These are phyloP conservation scores for Odontomyia ornata DNA, from an alignment of 2,888 invertebrate genomes.

Conservation along the genomic window DNA sequence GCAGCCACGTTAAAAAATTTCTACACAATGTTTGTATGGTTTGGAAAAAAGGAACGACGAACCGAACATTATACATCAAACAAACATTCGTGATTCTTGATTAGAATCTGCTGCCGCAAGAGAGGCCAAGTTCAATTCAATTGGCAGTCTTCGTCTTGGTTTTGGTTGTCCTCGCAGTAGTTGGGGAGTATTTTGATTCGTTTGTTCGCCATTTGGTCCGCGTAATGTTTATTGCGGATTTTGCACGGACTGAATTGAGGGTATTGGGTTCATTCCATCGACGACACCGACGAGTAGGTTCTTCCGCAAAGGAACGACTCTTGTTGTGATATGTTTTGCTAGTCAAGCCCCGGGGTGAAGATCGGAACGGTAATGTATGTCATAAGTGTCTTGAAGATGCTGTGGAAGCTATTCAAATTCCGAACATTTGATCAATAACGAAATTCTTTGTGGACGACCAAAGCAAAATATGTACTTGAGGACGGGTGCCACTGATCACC, in stretches of 20 bases:
- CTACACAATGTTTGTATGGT: constrained; percentile 1
- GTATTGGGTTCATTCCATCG: constrained; percentile 3
- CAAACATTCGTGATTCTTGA: constrained; percentile 64
- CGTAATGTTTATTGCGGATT: background rate
- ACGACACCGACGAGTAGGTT: background rate
- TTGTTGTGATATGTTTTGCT: background rate
- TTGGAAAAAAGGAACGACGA: background rate
- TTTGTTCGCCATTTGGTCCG: constrained; percentile 16
- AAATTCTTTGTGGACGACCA: too few species aligned
- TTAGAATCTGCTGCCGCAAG: constrained; percentile 59
- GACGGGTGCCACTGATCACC: too few species aligned
- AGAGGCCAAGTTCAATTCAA: constrained; percentile 63
- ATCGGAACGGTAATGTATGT: background rate
- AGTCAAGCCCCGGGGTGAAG: background rate
- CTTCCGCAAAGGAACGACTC: background rate
- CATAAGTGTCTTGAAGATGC: background rate
- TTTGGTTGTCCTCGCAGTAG: constrained; percentile 53
- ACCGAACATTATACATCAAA: constrained; percentile 52
- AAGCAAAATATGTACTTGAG: too few species aligned
- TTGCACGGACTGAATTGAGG: background rate
- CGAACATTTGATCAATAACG: background rate
- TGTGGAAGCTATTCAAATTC: background rate
- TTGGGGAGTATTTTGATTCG: constrained; percentile 46
- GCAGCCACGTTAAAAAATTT: constrained; percentile 8
- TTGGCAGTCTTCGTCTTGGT: constrained; percentile 55